Evolutionary conservation across 2,113 vertebrate genomes (phyloP).

Genomic region (Aspidoscelis tigris): DNA sequence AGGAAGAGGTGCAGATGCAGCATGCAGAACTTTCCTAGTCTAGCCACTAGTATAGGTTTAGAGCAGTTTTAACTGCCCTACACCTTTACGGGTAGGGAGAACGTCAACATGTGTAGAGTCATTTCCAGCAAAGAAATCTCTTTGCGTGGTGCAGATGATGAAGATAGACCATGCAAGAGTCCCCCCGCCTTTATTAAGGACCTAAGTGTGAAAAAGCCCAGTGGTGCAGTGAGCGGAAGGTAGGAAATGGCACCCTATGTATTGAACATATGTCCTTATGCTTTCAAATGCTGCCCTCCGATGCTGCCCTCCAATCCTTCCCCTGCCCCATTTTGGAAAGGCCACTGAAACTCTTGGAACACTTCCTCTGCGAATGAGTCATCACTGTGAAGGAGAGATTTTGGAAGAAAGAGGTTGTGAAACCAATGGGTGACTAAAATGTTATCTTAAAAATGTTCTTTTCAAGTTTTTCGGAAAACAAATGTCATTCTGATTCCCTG

Average conservation of each 20-base stretch:
- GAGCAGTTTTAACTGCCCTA: too few relatives aligned
- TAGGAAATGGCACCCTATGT: background rate
- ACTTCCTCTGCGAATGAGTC: background rate
- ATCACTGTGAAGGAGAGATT: background rate
- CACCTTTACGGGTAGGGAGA: too few relatives aligned
- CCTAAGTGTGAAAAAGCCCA: background rate
- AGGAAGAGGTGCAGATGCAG: too few relatives aligned
- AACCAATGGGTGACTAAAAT: background rate
- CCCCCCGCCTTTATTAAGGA: too few relatives aligned
- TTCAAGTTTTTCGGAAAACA: background rate
- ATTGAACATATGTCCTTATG: background rate
- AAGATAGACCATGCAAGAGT: too few relatives aligned
- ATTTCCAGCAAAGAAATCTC: too few relatives aligned
- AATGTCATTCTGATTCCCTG: slow-evolving; percentile 4
- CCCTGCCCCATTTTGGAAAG: background rate
- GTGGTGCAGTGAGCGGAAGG: background rate
- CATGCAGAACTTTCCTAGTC: too few relatives aligned
- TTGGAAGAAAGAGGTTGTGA: slow-evolving; percentile 20
- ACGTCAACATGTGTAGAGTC: too few relatives aligned
- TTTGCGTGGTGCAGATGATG: too few relatives aligned
- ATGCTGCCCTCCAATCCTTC: background rate
- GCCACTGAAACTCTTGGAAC: background rate
- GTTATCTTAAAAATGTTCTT: background rate
- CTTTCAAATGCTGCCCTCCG: background rate
- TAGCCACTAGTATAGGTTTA: too few relatives aligned